A percentile compares a stretch with the other conserved stretches of the same genome.
Evolutionary conservation across 2,797 vertebrate species (phyloP).

Genomic region (Manis pentadactyla): DNA sequence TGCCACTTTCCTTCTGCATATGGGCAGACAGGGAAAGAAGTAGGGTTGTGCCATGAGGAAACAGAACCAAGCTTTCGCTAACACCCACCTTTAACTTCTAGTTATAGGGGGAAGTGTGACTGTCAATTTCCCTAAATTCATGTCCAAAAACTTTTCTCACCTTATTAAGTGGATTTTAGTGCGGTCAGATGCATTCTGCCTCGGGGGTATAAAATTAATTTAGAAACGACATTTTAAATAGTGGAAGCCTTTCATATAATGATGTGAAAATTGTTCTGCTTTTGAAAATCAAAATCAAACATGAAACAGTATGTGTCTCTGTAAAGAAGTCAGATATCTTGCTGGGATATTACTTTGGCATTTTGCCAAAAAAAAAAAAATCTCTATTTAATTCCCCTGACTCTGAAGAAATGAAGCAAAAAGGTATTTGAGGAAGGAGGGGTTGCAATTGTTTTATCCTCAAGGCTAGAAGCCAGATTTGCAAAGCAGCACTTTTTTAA

Average conservation of each 20-base stretch:
- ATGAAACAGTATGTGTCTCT: constrained; percentile 52
- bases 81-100: neutral
- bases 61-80: neutral
- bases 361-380: constrained; percentile 44
- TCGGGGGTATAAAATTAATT: constrained; percentile 67
- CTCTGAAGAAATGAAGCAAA: constrained; percentile 75
- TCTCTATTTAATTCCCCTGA: constrained; percentile 33
- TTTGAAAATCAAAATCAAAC: constrained; percentile 76
- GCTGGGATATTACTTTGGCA: constrained; percentile 69
- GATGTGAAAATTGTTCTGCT: constrained; percentile 63
- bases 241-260: constrained; percentile 63
- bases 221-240: constrained; percentile 74
- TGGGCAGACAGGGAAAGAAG: neutral
- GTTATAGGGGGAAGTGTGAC: neutral
- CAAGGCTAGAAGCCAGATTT: constrained; percentile 29
- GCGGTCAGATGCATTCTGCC: constrained; percentile 48
- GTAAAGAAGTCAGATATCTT: constrained; percentile 65
- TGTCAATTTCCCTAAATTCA: neutral
- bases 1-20: neutral
- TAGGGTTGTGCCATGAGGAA: neutral
- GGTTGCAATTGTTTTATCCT: constrained; percentile 20
- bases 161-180: neutral
- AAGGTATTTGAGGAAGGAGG: constrained; percentile 53
- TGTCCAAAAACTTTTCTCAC: neutral
- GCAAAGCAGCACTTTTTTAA: constrained; percentile 6